A percentile compares a stretch with the other conserved stretches of the same genome.
Conservation (phyloP, 1,140 invertebrate species). For the Holotrichia oblita region DNA sequence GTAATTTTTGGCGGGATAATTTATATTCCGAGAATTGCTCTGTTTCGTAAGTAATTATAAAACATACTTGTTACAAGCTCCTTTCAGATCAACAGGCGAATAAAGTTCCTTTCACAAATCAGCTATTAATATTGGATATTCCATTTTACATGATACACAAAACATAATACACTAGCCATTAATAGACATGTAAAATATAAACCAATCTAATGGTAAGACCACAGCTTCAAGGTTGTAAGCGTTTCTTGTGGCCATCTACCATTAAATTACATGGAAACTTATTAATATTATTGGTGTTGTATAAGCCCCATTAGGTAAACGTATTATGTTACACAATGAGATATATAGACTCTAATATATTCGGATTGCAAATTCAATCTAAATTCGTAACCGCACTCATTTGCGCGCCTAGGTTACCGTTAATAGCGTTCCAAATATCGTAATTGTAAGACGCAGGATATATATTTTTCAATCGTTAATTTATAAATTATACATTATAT, state of each 20-base stretch:
- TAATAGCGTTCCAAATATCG: slow-evolving; percentile 2
- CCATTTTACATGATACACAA: neutral
- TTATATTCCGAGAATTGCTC: too few species aligned
- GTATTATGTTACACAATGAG: slow-evolving; percentile 25
- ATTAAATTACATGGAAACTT: slow-evolving; percentile 24
- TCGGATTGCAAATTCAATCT: slow-evolving; percentile 10
- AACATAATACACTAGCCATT: neutral
- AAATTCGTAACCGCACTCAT: slow-evolving; percentile 5
- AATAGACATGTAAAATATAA: neutral
- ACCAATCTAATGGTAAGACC: neutral
- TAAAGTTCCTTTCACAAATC: neutral
- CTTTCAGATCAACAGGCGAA: neutral
- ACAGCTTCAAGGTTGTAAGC: neutral
- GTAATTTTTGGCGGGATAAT: too few species aligned
- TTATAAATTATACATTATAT: too few species aligned
- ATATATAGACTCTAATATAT: neutral
- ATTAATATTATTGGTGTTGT: slow-evolving; percentile 24
- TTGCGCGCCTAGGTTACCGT: neutral
- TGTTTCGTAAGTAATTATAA: too few species aligned
- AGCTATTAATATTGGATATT: neutral
- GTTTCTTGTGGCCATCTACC: slow-evolving; percentile 23
- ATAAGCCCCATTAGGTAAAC: slow-evolving; percentile 15
- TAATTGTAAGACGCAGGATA: neutral
- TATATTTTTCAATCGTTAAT: neutral
- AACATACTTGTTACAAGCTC: too few species aligned